Evolutionary conservation across 2,113 vertebrate genomes (phyloP).

Genomic region (Columbina picui): DNA sequence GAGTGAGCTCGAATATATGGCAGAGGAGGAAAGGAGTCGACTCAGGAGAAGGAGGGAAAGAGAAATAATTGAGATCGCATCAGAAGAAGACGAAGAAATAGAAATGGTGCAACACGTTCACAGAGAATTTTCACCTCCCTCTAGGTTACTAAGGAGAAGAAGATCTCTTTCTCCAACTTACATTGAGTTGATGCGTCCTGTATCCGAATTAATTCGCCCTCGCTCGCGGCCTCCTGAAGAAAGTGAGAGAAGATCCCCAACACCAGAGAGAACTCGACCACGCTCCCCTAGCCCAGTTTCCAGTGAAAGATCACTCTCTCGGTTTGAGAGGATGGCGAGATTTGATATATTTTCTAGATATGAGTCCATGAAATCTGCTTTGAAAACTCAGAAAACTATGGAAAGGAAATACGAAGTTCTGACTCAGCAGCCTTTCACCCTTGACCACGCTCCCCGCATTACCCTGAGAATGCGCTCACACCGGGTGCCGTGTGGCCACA

Average conservation of each 20-base stretch:
- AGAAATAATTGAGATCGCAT: constrained; percentile 76
- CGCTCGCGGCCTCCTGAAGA: constrained; percentile 76
- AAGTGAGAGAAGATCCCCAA: constrained; percentile 82
- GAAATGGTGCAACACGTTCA: constrained; percentile 78
- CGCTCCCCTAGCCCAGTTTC: constrained; percentile 95
- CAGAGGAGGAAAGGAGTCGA: constrained; percentile 87
- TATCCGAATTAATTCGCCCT: constrained; percentile 86
- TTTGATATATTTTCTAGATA: constrained; percentile 95
- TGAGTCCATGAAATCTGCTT: constrained; percentile 91
- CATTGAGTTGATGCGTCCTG: constrained; percentile 92
- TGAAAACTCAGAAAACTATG: constrained; percentile 86
- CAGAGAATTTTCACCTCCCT: constrained; percentile 78
- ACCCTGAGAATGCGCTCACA: constrained; percentile 96
- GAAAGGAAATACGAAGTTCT: constrained; percentile 90
- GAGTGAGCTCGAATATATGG: constrained; percentile 88
- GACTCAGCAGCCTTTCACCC: constrained; percentile 91
- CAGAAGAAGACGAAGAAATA: constrained; percentile 80
- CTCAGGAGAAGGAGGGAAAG: constrained; percentile 81
- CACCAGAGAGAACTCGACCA: constrained; percentile 89
- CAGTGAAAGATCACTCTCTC: constrained; percentile 87
- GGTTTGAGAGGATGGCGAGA: constrained; percentile 89
- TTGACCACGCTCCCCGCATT: constrained; percentile 91
- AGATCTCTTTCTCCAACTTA: constrained; percentile 95
- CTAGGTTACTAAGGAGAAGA: constrained; percentile 86
- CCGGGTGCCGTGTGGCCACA: constrained; percentile 85